Percentiles rank a stretch among this genome's conserved stretches.
These are phyloP conservation scores for Charina bottae DNA, from an alignment of 2,113 vertebrate genomes.

Conservation along the genomic window DNA sequence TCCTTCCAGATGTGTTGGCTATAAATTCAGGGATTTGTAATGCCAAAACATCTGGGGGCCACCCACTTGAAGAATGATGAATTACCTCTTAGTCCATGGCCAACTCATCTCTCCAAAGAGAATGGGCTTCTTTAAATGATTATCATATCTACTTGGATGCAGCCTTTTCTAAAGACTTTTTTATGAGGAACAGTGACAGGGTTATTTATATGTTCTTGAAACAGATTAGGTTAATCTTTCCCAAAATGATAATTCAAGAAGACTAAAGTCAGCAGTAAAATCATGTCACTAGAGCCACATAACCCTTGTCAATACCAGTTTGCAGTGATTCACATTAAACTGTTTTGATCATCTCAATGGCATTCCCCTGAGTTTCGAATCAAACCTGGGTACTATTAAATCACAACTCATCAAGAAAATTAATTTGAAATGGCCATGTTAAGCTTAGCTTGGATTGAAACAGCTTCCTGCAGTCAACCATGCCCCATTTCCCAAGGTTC, in stretches of 20 bases:
- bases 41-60: neutral
- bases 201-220: constrained; percentile 36
- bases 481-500: neutral
- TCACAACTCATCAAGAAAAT: constrained; percentile 12
- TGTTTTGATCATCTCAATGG: constrained; percentile 36
- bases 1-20: neutral
- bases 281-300: constrained; percentile 21
- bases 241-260: constrained; percentile 42
- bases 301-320: constrained; percentile 39
- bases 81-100: neutral
- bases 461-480: neutral
- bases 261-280: constrained; percentile 42
- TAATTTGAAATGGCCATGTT: neutral
- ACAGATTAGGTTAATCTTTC: constrained; percentile 41
- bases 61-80: neutral
- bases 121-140: neutral
- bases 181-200: constrained; percentile 31
- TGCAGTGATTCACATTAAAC: constrained; percentile 35
- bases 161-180: constrained; percentile 24
- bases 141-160: constrained; percentile 4
- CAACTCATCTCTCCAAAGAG: neutral
- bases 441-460: neutral
- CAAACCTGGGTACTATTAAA: constrained; percentile 14
- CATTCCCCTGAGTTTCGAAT: constrained; percentile 5
- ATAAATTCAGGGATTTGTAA: neutral